Evolutionary conservation across 2,113 vertebrate genomes (phyloP), one percentile per base, ranked within the genome.

Genomic region (Illadopsis cleaveri): DNA sequence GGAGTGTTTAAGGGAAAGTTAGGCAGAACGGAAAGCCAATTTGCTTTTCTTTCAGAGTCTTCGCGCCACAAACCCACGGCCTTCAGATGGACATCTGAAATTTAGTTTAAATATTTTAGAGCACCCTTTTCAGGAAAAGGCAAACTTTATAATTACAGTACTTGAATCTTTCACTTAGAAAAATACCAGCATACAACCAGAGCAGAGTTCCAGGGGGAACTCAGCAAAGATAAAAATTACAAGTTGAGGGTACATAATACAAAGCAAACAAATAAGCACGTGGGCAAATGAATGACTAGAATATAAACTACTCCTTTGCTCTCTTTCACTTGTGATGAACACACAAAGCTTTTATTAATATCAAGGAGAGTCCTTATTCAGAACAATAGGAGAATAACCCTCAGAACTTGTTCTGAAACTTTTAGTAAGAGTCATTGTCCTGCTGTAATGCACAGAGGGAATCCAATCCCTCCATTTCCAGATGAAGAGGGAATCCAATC

Each of bases 201-300:
- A 88, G 47, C 13, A 85, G 65, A 79, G 47, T 62, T 90, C 57
- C 51, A 79, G 22, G 20, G 37, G 61, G 47, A 94, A 75, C 45
- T 86, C 7, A 7, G 24, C 33, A 71, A 90, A 81, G 50, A 82
- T 69, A 53, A 72, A 91, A 86, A n/a, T 54, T 61, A 61, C 20
- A 78, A 65, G 23, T 42, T 71, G 28, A 72, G 70, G 20, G 45
- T 56, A 57, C 24, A 27, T 37, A 56, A 56, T 69, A 82, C 31
- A 77, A 84, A 90, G 50, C 0, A 1, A 79, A 30, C 0, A 3
- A 77, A 76, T 14, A 86, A 28, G 54, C 12, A 93, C 0, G 0
- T 66, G 45, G 53, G 5, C 45, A 93, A 86, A 82, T 51, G 45
- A 80, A 82, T 56, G 31, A 72, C 70, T 77, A 72, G 78, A 87